Evolutionary conservation across 2,797 vertebrate species (phyloP).

Genomic region (Micropoecilia bifurca): DNA sequence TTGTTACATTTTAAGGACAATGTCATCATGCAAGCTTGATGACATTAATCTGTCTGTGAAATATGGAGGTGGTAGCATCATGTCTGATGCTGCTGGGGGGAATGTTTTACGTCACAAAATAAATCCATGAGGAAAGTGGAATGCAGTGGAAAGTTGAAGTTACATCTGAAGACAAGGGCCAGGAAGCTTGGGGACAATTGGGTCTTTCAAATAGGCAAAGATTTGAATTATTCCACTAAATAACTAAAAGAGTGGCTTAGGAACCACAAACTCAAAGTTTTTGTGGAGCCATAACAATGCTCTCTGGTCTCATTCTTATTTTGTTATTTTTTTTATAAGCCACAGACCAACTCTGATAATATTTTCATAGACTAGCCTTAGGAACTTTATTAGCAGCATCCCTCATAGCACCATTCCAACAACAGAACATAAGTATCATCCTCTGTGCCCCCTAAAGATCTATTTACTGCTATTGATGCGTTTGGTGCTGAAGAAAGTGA

Average conservation of each 20-base stretch:
- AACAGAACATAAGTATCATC: neutral
- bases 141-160: neutral
- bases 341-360: neutral
- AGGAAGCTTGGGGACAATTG: neutral
- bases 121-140: neutral
- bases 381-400: neutral
- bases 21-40: neutral
- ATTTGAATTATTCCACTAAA: neutral
- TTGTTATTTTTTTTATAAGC: neutral
- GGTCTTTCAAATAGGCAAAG: neutral
- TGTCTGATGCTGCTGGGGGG: neutral
- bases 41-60: neutral
- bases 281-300: neutral
- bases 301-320: neutral
- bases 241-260: neutral
- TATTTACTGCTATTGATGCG: conserved; percentile 33
- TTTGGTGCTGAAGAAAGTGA: conserved; percentile 32
- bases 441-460: neutral
- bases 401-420: neutral
- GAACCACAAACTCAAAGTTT: neutral
- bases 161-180: neutral
- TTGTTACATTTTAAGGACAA: neutral
- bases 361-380: neutral
- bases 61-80: neutral
- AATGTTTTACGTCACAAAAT: neutral